Evolutionary conservation across 1,140 invertebrate genomes (phyloP).

Genomic region (Drosophila novamexicana): DNA sequence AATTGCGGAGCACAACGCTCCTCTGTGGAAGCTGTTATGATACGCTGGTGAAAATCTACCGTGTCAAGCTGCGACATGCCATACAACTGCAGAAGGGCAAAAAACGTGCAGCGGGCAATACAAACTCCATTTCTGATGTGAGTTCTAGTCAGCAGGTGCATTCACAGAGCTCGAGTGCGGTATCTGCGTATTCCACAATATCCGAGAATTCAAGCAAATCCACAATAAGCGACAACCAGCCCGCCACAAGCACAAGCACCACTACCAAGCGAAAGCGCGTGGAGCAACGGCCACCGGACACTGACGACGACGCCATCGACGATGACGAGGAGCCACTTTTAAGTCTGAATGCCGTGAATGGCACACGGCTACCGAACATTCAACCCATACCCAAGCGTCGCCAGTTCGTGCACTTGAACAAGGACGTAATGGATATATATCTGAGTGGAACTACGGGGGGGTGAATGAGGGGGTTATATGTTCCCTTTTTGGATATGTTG

Average conservation of each 20-base stretch:
- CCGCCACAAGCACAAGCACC: background rate
- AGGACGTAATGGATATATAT: slow-evolving; percentile 60
- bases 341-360: slow-evolving; percentile 69
- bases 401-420: slow-evolving; percentile 24
- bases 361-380: slow-evolving; percentile 58
- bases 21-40: slow-evolving; percentile 37
- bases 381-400: slow-evolving; percentile 66
- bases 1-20: slow-evolving; percentile 18
- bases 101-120: background rate
- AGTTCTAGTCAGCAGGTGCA: slow-evolving; percentile 37
- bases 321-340: slow-evolving; percentile 56
- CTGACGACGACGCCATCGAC: background rate
- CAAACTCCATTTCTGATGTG: slow-evolving; percentile 40
- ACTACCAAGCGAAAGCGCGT: slow-evolving; percentile 20
- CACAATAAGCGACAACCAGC: background rate
- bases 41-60: slow-evolving; percentile 17
- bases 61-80: slow-evolving; percentile 23
- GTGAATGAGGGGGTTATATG: background rate
- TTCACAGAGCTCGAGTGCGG: background rate
- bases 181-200: background rate
- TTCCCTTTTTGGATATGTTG: too few species aligned
- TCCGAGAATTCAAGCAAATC: background rate
- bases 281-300: background rate
- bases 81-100: background rate
- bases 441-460: slow-evolving; percentile 65